Base-by-base conservation (phyloP, 2,113 vertebrate species). In the Barnardius zonarius region DNA sequence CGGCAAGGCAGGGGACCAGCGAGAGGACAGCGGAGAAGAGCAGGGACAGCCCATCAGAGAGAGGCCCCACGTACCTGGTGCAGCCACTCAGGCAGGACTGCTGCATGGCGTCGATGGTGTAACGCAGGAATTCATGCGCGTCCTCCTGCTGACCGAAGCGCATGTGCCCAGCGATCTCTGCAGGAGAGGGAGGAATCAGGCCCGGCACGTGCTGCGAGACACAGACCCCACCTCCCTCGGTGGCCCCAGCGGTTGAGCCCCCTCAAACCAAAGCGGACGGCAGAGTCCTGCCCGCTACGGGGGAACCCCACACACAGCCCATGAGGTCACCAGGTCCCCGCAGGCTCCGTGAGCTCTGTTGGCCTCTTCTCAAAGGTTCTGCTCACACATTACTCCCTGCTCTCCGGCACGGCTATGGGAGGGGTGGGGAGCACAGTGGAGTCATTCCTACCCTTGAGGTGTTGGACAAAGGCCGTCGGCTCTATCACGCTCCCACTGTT, bases 51-150 rank as follows among this genome's bases (percentile, higher is more conserved):
- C 52, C 73, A 18, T 2, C 23, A 64, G 33, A 59, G 20, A 62
- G 33, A 22, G 31, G 24, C 51, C 70, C 14, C 57, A 73, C 98
- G n/a, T 98, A 99, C 99, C 98, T 99, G 37, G 99, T 98, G 63
- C 98, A 99, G 88, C 98, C 98, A 4, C 98, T 99, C 37, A 99
- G 97, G 94, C 99, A 99, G 95, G 99, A 99, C 97, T 98, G 99
- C 97, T 99, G 99, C 99, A 99, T 99, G 95, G 99, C 99, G 5
- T 99, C 99, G 1, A 99, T 98, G 86, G 98, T 99, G 92, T 99
- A 99, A 24, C 99, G 98, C 92, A 99, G 95, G 93, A 99, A 99
- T 77, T 99, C 99, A 2, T 99, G 99, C 0, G 99, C 99, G 0
- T 99, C 99, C 96, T 99, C 99, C 89, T 99, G 99, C 83, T 97